Percentiles rank a stretch among this genome's conserved stretches.
Conservation (phyloP, 2,797 vertebrate species). For the Leptoclinus maculatus region DNA sequence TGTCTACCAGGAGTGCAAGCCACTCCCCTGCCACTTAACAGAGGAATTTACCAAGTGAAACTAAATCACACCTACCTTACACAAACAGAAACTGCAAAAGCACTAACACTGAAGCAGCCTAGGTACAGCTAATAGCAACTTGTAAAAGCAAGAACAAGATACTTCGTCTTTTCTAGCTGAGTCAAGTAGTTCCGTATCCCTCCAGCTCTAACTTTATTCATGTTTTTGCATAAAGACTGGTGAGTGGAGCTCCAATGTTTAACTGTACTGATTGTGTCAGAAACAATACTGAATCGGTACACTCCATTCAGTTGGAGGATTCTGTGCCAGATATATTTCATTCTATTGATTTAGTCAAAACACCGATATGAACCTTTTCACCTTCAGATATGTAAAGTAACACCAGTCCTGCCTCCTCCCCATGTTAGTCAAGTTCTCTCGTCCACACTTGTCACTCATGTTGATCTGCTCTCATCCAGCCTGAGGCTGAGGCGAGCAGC, state of each 20-base stretch:
- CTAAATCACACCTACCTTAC: too few species aligned
- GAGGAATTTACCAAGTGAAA: too few species aligned
- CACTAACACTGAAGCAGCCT: too few species aligned
- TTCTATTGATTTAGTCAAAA: not conserved
- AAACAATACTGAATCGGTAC: not conserved
- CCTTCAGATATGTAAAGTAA: not conserved
- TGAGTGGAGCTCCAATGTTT: not conserved
- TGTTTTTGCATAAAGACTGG: not conserved
- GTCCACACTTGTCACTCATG: constrained; percentile 57
- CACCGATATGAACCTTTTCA: not conserved
- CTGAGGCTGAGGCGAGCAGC: constrained; percentile 48
- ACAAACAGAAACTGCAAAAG: too few species aligned
- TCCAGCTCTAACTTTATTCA: not conserved
- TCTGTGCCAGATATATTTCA: not conserved
- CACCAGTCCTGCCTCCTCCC: not conserved
- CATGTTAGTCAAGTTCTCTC: constrained; percentile 18
- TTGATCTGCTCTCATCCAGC: constrained; percentile 53
- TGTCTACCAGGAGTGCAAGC: too few species aligned
- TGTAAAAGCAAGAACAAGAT: not conserved
- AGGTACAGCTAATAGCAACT: not conserved
- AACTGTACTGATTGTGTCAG: not conserved
- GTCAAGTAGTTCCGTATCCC: too few species aligned
- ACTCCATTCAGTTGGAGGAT: not conserved
- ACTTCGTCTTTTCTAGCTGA: too few species aligned
- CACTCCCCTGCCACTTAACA: too few species aligned